phyloP scores from a whole-genome alignment of 1,140 invertebrate genomes.

The Papilio xuthus region DNA sequence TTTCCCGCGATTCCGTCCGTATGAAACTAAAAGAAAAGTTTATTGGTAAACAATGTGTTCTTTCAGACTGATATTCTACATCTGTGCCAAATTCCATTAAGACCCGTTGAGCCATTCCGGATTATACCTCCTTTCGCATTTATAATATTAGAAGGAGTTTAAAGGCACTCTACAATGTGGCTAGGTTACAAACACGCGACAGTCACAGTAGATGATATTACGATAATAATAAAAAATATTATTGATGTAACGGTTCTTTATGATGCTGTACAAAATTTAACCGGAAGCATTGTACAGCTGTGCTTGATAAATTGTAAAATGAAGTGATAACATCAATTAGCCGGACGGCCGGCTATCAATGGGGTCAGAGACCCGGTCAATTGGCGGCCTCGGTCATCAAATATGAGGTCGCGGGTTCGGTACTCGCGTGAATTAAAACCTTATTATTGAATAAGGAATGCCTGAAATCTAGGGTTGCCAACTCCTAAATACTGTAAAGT shows the following conservation, averaged over 20 bases:
- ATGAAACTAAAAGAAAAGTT: no score
- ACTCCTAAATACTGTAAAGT: no score
- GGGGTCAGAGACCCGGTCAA: conserved; percentile 22
- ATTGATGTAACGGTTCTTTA: background rate
- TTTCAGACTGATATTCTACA: no score
- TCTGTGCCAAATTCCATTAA: no score
- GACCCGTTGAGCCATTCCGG: no score
- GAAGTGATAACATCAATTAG: conserved; percentile 10
- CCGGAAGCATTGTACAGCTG: background rate
- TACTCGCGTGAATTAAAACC: conserved; percentile 10
- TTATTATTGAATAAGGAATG: background rate
- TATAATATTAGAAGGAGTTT: no score
- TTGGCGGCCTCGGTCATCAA: conserved; percentile 15
- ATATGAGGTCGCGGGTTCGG: conserved; percentile 20
- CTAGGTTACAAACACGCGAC: background rate
- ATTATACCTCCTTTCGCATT: no score
- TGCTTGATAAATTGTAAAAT: conserved; percentile 7
- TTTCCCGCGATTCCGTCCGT: no score
- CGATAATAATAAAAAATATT: background rate
- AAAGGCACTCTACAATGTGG: background rate
- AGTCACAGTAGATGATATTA: background rate
- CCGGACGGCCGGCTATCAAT: background rate
- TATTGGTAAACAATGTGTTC: no score
- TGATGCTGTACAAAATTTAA: background rate
- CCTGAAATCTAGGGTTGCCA: background rate